Conservation (phyloP, 2,888 invertebrate genomes). For the Dynastes hyllus region DNA sequence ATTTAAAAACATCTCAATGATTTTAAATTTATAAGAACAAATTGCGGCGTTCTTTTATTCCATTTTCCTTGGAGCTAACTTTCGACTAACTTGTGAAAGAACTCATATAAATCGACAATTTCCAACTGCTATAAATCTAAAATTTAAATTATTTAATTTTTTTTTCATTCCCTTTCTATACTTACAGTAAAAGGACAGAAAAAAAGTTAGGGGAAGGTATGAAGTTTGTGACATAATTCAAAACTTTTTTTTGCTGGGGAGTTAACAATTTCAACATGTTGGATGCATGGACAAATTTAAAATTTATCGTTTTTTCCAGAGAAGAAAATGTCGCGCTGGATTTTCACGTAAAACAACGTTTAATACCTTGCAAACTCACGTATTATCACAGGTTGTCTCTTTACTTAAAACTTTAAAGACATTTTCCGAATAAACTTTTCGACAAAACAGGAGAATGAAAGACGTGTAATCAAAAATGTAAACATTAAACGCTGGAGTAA, state of each 20-base stretch:
- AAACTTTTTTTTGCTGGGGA: slow-evolving; percentile 10
- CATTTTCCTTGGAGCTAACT: not conserved
- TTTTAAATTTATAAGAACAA: slow-evolving; percentile 28
- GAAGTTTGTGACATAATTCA: slow-evolving; percentile 32
- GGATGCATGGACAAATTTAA: too few relatives aligned
- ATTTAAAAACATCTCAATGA: not conserved
- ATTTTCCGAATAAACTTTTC: not conserved
- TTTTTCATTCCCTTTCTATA: not conserved
- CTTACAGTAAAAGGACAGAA: slow-evolving; percentile 2
- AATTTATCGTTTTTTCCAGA: too few relatives aligned
- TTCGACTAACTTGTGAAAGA: slow-evolving; percentile 21
- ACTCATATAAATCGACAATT: slow-evolving; percentile 27
- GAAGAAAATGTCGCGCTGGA: too few relatives aligned
- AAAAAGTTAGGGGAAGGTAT: slow-evolving; percentile 1
- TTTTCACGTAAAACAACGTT: too few relatives aligned
- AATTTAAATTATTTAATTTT: slow-evolving; percentile 44
- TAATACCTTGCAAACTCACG: too few relatives aligned
- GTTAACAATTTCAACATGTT: slow-evolving; percentile 6
- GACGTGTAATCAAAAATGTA: slow-evolving; percentile 20
- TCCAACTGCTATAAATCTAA: slow-evolving; percentile 39
- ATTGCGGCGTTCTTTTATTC: slow-evolving; percentile 1
- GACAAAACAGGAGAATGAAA: slow-evolving; percentile 4
- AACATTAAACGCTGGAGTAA: slow-evolving; percentile 21
- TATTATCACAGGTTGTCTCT: not conserved
- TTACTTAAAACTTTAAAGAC: slow-evolving; percentile 6